These are phyloP conservation scores for Malacoraja senta DNA, from an alignment of 2,797 vertebrate genomes.

Conservation along the genomic window DNA sequence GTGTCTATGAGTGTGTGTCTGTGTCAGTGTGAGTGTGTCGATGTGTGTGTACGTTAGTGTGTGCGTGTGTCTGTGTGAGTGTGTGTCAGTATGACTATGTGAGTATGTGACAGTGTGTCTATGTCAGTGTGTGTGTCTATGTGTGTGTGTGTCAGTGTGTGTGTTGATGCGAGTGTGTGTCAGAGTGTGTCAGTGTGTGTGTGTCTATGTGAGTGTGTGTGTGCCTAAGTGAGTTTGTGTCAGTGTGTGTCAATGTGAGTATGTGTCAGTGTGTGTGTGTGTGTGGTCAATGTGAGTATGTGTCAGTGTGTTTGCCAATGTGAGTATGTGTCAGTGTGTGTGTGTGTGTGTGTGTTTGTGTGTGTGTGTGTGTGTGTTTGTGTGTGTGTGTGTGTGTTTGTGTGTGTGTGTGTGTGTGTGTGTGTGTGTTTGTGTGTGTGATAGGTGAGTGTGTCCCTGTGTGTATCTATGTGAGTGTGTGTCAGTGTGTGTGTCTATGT, in stretches of 20 bases:
- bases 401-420: no score
- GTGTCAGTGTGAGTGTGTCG: not conserved
- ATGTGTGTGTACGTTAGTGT: no score
- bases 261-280: not conserved
- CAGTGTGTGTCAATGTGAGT: not conserved
- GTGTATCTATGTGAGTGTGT: not conserved
- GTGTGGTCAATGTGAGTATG: not conserved
- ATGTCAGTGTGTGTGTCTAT: not conserved
- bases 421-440: no score
- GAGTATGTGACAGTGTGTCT: not conserved
- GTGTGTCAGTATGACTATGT: not conserved
- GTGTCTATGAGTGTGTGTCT: not conserved
- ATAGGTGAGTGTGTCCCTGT: no score
- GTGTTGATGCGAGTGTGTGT: not conserved
- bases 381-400: no score
- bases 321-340: no score
- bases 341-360: no score
- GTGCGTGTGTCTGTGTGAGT: not conserved
- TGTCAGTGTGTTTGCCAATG: no score
- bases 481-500: not conserved
- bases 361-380: no score
- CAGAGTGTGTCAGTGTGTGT: not conserved
- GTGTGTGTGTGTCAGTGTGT: not conserved
- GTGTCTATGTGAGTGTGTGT: not conserved
- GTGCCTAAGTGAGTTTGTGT: not conserved